Evolutionary conservation across 2,797 vertebrate genomes (phyloP).

Genomic region (Zonotrichia albicollis): DNA sequence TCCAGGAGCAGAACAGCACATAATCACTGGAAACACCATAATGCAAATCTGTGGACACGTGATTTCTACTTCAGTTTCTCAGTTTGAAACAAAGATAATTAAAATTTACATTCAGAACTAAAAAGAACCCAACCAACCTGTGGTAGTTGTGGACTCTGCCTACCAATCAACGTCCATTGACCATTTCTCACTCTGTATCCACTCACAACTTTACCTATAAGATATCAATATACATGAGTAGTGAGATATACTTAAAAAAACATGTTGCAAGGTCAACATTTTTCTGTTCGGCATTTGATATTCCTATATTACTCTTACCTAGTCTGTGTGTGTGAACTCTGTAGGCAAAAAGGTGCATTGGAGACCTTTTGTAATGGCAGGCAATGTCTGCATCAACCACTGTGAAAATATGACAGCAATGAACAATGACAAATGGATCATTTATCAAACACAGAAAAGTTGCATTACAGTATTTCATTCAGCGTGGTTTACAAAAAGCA

Average conservation of each 20-base stretch:
- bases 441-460: neutral
- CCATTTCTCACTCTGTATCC: conserved; percentile 92
- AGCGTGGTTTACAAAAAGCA: neutral
- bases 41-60: fast-evolving
- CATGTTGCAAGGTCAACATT: neutral
- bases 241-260: neutral
- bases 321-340: conserved; percentile 94
- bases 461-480: neutral
- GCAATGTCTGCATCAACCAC: conserved; percentile 92
- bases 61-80: neutral
- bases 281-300: neutral
- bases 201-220: conserved; percentile 92
- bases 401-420: conserved; percentile 66
- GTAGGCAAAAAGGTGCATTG: conserved; percentile 96
- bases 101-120: neutral
- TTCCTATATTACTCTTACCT: conserved; percentile 77
- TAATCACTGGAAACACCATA: neutral
- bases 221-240: conserved; percentile 17
- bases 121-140: conserved; percentile 79
- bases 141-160: conserved; percentile 93
- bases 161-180: conserved; percentile 90
- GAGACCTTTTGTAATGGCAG: conserved; percentile 86
- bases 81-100: neutral
- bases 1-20: neutral
- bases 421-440: neutral